Percentiles rank a stretch among this genome's conserved stretches.
These are phyloP conservation scores for Torymus tubicola DNA, from an alignment of 2,888 invertebrate species.

Conservation along the genomic window DNA sequence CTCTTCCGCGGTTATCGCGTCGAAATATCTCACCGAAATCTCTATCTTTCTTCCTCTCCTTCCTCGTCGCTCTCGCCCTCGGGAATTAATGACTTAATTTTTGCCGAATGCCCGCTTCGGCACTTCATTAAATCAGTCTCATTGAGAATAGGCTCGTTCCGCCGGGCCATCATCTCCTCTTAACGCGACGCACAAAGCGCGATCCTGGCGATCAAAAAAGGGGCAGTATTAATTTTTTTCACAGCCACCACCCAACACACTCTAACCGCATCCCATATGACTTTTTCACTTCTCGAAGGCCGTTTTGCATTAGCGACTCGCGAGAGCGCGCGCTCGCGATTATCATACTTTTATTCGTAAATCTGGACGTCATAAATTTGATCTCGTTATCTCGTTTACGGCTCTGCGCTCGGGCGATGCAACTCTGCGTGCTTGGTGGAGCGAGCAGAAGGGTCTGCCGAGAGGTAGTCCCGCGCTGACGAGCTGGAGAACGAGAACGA, in stretches of 20 bases:
- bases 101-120: constrained; percentile 51
- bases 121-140: constrained; percentile 56
- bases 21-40: constrained; percentile 50
- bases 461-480: not conserved
- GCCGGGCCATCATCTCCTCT: constrained; percentile 12
- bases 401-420: constrained; percentile 13
- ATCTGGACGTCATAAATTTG: constrained; percentile 75
- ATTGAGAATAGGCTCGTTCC: constrained; percentile 50
- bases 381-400: constrained; percentile 76
- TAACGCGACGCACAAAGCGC: constrained; percentile 32
- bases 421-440: too few relatives aligned
- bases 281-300: constrained; percentile 59
- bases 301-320: constrained; percentile 70
- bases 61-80: constrained; percentile 20
- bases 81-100: constrained; percentile 58
- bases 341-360: constrained; percentile 73
- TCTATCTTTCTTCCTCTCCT: not conserved
- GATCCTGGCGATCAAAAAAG: constrained; percentile 17
- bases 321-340: constrained; percentile 59
- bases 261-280: constrained; percentile 13
- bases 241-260: constrained; percentile 54
- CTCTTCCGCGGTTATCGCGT: constrained; percentile 36
- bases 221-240: not conserved
- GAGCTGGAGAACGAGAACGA: constrained; percentile 39
- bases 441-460: not conserved